Evolutionary conservation across 2,888 invertebrate species (phyloP).

Genomic region (Pegoplata infirma): DNA sequence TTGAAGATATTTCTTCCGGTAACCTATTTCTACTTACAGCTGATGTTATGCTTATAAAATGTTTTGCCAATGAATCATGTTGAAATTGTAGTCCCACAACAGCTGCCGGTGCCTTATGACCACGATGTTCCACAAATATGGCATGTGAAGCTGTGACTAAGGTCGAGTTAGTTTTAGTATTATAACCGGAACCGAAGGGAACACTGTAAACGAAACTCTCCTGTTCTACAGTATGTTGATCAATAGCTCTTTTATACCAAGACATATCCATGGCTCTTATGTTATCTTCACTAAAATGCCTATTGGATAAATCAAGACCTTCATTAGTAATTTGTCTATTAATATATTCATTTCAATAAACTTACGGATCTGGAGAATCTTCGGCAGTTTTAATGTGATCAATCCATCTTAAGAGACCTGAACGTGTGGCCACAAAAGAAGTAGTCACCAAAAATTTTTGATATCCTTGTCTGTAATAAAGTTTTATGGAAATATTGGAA

Average conservation of each 20-base stretch:
- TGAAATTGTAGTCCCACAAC: constrained; percentile 95
- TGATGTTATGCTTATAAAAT: constrained; percentile 93
- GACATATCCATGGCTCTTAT: constrained; percentile 90
- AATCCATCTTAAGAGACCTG: constrained; percentile 92
- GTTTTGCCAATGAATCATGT: constrained; percentile 88
- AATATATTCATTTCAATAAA: background rate
- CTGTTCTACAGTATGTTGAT: constrained; percentile 90
- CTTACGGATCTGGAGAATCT: constrained; percentile 85
- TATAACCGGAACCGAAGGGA: constrained; percentile 77
- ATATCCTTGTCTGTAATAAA: constrained; percentile 86
- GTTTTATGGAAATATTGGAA: background rate
- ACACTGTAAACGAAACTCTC: constrained; percentile 94
- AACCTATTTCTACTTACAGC: constrained; percentile 80
- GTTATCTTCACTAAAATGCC: constrained; percentile 90
- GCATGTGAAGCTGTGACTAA: constrained; percentile 94
- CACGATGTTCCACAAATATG: constrained; percentile 90
- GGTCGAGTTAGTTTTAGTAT: constrained; percentile 80
- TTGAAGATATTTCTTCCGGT: background rate
- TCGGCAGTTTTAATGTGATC: constrained; percentile 82
- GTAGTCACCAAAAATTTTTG: constrained; percentile 91
- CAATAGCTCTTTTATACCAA: constrained; percentile 94
- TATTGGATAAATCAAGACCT: too few relatives aligned
- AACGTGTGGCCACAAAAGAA: constrained; percentile 93
- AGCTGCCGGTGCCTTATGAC: constrained; percentile 91
- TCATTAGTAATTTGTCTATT: too few relatives aligned